Evolutionary conservation across 2,113 vertebrate genomes (phyloP).

Genomic region (Spermophilus dauricus): DNA sequence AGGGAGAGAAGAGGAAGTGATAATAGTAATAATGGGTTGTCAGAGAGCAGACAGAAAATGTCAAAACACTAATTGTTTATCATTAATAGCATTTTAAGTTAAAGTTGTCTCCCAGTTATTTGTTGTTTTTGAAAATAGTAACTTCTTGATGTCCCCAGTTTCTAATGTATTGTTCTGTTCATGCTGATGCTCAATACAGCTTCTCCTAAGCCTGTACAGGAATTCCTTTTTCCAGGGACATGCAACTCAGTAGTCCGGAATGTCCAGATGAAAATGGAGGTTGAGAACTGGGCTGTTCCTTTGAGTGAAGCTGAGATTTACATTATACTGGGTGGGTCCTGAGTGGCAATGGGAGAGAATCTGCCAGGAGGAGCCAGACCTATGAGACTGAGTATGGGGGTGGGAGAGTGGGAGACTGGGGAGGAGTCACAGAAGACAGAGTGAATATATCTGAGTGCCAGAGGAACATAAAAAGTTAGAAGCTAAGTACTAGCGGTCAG

Average conservation of each 20-base stretch:
- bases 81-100: slow-evolving; percentile 2
- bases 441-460: background rate
- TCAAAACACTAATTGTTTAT: background rate
- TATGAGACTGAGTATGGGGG: background rate
- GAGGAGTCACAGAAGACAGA: background rate
- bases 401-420: rapidly evolving
- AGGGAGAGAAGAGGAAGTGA: background rate
- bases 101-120: background rate
- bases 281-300: background rate
- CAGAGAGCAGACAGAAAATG: background rate
- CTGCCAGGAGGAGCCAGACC: background rate
- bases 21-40: background rate
- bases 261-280: background rate
- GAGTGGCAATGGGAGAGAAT: background rate
- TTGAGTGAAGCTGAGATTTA: background rate
- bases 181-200: background rate
- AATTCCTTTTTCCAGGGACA: background rate
- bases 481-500: background rate
- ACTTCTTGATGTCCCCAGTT: background rate
- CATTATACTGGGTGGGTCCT: background rate
- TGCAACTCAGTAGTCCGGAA: background rate
- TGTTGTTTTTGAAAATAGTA: background rate
- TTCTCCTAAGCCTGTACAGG: background rate
- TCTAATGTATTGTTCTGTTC: background rate
- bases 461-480: background rate